phyloP scores from a whole-genome alignment of 2,797 vertebrate genomes.

The Ibycter americanus region DNA sequence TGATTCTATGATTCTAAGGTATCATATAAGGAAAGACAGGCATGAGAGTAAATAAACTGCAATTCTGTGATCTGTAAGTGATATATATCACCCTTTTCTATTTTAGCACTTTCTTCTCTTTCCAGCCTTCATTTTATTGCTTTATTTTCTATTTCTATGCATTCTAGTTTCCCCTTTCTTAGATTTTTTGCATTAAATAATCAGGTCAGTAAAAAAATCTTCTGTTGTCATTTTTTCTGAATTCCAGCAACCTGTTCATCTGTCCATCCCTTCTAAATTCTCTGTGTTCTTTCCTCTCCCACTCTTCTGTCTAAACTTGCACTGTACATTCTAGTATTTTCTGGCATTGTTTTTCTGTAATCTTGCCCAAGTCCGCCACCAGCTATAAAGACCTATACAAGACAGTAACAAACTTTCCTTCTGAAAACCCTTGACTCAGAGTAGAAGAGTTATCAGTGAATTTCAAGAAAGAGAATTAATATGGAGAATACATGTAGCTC shows the following conservation, averaged over 20 bases:
- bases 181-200: neutral
- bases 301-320: neutral
- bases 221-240: neutral
- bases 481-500: neutral
- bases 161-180: neutral
- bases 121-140: neutral
- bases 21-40: neutral
- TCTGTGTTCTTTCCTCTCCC: neutral
- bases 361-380: neutral
- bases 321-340: neutral
- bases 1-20: neutral
- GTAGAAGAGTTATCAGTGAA: neutral
- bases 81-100: neutral
- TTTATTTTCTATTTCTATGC: neutral
- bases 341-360: neutral
- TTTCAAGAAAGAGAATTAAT: neutral
- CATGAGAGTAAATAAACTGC: neutral
- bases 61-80: neutral
- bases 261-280: neutral
- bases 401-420: neutral
- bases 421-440: neutral
- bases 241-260: neutral
- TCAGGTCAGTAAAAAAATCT: neutral
- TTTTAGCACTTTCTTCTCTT: neutral
- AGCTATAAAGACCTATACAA: neutral